These are phyloP conservation scores for Pyrgus malvae DNA, from an alignment of 2,888 invertebrate species.

Conservation along the genomic window DNA sequence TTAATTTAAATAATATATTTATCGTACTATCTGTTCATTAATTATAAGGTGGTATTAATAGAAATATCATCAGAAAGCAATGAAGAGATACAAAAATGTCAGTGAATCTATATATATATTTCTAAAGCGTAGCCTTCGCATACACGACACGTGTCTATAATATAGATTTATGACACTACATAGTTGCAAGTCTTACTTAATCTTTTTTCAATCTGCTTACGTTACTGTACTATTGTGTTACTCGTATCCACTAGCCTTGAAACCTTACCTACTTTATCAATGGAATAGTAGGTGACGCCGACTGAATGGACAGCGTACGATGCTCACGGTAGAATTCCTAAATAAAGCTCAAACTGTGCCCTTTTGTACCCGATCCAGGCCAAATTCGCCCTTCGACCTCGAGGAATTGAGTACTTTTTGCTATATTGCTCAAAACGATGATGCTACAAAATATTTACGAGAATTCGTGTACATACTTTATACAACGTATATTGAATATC, in stretches of 20 bases:
- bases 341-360: conserved; percentile 24
- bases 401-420: conserved; percentile 15
- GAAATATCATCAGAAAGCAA: too few species aligned
- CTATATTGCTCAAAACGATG: not conserved
- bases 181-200: not conserved
- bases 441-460: conserved; percentile 18
- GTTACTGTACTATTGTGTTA: conserved; percentile 30
- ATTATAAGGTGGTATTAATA: too few species aligned
- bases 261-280: conserved; percentile 55
- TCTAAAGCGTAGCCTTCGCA: not conserved
- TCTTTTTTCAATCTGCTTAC: conserved; percentile 20
- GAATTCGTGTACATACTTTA: conserved; percentile 7
- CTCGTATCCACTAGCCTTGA: conserved; percentile 53
- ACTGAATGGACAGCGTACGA: conserved; percentile 53
- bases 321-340: conserved; percentile 38
- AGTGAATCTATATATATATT: not conserved
- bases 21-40: too few species aligned
- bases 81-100: too few species aligned
- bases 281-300: conserved; percentile 49
- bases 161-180: not conserved
- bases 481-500: conserved; percentile 8
- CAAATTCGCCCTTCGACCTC: conserved; percentile 8
- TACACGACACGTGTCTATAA: not conserved
- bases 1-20: too few species aligned
- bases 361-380: conserved; percentile 16